These are phyloP conservation scores for Mesochorus sp. DNA, from an alignment of 2,888 invertebrate species.

Conservation along the genomic window DNA sequence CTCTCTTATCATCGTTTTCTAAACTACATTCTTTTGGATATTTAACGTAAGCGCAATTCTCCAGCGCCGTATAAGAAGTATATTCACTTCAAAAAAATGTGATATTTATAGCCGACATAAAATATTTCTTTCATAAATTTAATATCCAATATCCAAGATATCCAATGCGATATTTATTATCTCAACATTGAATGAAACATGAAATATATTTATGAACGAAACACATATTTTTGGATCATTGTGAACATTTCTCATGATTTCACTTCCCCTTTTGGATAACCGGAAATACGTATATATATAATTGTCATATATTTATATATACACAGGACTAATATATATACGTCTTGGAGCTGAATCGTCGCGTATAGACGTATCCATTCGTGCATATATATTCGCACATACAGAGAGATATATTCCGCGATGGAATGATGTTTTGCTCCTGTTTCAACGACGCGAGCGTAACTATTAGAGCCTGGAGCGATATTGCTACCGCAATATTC, in stretches of 20 bases:
- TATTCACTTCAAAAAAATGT: too few relatives aligned
- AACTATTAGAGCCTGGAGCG: conserved; percentile 80
- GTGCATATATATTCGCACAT: conserved; percentile 64
- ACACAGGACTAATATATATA: conserved; percentile 47
- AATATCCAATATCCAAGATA: too few relatives aligned
- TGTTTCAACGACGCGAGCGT: conserved; percentile 63
- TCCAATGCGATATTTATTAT: too few relatives aligned
- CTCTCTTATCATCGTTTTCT: too few relatives aligned
- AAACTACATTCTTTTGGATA: too few relatives aligned
- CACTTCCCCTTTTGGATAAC: conserved; percentile 46
- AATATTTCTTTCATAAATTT: too few relatives aligned
- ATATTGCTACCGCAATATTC: conserved; percentile 80
- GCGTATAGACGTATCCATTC: conserved; percentile 68
- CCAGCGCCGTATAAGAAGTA: too few relatives aligned
- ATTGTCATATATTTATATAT: conserved; percentile 31
- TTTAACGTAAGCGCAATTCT: too few relatives aligned
- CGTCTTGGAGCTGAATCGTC: conserved; percentile 46
- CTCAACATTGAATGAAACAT: too few relatives aligned
- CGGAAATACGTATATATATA: conserved; percentile 24
- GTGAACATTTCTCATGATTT: background rate
- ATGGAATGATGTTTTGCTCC: conserved; percentile 69
- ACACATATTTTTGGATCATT: background rate
- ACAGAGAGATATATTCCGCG: conserved; percentile 70
- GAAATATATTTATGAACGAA: too few relatives aligned
- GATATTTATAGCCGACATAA: too few relatives aligned